Percentiles rank a stretch among this genome's conserved stretches.
Conservation (phyloP, 2,888 invertebrate species). For the Thymelicus lineola region DNA sequence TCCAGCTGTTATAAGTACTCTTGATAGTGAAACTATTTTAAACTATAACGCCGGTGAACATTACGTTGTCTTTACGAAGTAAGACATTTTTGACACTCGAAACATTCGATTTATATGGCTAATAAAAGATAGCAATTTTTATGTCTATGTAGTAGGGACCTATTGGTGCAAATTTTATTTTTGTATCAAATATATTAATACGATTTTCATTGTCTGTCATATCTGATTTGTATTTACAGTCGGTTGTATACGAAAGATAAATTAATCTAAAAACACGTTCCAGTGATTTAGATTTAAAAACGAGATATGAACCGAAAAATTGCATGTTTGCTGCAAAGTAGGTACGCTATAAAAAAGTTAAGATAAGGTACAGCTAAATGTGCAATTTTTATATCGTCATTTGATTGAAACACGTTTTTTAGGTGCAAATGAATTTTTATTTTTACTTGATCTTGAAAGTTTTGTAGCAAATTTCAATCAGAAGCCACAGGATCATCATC, state of each 20-base stretch:
- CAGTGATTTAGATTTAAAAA: constrained; percentile 25
- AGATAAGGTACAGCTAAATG: background rate
- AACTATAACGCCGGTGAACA: constrained; percentile 8
- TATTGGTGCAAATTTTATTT: background rate
- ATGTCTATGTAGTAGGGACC: background rate
- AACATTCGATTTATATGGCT: background rate
- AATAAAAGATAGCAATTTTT: constrained; percentile 1
- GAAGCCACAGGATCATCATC: too few relatives aligned
- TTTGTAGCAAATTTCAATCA: too few relatives aligned
- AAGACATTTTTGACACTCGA: constrained; percentile 4
- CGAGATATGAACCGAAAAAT: constrained; percentile 24
- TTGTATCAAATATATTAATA: background rate
- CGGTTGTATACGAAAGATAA: constrained; percentile 13
- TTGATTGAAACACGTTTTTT: background rate
- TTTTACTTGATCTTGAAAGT: too few relatives aligned
- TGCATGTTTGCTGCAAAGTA: constrained; percentile 11
- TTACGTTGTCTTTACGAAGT: background rate
- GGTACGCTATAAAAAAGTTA: constrained; percentile 7
- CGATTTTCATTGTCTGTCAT: constrained; percentile 6
- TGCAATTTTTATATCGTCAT: background rate
- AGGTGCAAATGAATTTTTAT: too few relatives aligned
- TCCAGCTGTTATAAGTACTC: constrained; percentile 40
- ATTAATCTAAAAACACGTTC: constrained; percentile 16
- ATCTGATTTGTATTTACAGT: constrained; percentile 5
- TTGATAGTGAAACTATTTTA: constrained; percentile 40